Evolutionary conservation across 2,113 vertebrate genomes (phyloP).

Genomic region (Sigmodon hispidus): DNA sequence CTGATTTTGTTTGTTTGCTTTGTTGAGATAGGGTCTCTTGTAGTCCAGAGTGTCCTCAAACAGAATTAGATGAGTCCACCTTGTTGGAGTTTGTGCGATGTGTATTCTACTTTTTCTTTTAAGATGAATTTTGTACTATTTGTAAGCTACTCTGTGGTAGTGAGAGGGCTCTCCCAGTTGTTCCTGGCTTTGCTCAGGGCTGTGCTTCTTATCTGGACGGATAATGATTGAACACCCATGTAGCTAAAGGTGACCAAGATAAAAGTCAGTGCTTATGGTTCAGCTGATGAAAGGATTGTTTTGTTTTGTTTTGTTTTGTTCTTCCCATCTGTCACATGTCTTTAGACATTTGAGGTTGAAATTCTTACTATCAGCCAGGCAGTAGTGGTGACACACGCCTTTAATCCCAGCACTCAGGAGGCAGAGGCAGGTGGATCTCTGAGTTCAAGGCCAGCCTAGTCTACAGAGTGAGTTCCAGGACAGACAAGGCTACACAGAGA

Average conservation of each 20-base stretch:
- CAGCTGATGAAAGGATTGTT: not conserved
- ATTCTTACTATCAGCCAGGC: not conserved
- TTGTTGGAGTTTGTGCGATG: not conserved
- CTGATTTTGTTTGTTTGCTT: not conserved
- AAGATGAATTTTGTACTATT: not conserved
- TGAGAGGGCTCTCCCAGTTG: not conserved
- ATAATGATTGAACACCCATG: not conserved
- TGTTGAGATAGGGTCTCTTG: not conserved
- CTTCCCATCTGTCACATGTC: not conserved
- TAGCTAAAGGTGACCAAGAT: not conserved
- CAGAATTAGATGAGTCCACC: not conserved
- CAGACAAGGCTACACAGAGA: not conserved
- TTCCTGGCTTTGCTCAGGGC: not conserved
- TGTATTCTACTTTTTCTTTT: conserved; percentile 2
- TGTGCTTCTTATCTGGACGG: not conserved
- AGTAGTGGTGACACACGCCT: not conserved
- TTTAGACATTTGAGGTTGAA: conserved; percentile 34
- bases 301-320: no score
- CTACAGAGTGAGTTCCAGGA: not conserved
- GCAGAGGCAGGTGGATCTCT: not conserved
- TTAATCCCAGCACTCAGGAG: not conserved
- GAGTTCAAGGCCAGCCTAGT: not conserved
- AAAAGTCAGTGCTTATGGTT: not conserved
- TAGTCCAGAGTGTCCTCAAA: not conserved
- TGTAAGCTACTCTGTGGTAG: not conserved